Conservation (phyloP, 2,113 vertebrate genomes). For the Oreochromis aureus region DNA sequence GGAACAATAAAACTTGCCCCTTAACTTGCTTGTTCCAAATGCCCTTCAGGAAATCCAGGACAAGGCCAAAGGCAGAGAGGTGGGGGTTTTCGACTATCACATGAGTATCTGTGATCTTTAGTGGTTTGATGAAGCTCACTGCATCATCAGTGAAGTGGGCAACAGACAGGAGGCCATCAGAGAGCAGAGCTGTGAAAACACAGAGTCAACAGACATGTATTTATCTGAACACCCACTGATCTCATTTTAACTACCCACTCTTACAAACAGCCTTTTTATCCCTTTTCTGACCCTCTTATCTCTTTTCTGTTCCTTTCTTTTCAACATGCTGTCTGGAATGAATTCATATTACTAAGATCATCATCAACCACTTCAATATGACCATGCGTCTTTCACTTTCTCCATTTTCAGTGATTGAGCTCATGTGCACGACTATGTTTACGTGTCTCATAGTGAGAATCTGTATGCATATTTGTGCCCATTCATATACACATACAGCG, state of each 20-base stretch:
- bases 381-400: not conserved
- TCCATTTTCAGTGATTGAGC: not conserved
- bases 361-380: not conserved
- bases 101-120: not conserved
- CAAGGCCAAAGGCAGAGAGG: not conserved
- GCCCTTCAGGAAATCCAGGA: not conserved
- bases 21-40: not conserved
- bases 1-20: not conserved
- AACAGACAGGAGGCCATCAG: not conserved
- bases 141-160: not conserved
- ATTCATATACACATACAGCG: not conserved
- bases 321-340: not conserved
- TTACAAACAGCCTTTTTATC: not conserved
- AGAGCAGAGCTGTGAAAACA: not conserved
- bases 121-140: not conserved
- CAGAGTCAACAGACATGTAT: not conserved
- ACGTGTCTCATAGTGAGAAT: not conserved
- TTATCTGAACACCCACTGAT: not conserved
- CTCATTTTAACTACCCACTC: not conserved
- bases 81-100: fast-evolving
- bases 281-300: not conserved
- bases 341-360: not conserved
- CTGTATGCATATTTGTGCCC: not conserved
- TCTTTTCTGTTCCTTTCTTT: not conserved
- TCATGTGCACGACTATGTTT: not conserved